phyloP scores from a whole-genome alignment of 2,888 invertebrate genomes.

The Xanthorhoe designata region DNA sequence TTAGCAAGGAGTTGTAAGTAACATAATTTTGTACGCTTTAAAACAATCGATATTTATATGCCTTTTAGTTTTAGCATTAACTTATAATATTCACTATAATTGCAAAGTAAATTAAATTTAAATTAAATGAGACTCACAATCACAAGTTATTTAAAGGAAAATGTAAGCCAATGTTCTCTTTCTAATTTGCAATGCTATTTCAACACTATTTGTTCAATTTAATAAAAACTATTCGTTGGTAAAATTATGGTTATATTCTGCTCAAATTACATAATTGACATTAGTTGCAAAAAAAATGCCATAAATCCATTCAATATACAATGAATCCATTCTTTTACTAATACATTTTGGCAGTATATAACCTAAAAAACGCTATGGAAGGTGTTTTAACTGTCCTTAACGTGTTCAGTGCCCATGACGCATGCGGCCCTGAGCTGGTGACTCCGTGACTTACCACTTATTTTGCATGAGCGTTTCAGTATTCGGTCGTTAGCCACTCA shows the following conservation, averaged over 20 bases:
- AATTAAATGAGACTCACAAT: conserved; percentile 18
- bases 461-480: too few species aligned
- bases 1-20: conserved; percentile 85
- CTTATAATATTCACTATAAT: conserved; percentile 22
- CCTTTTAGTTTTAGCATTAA: conserved; percentile 20
- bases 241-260: conserved; percentile 26
- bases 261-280: neutral
- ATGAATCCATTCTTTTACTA: too few species aligned
- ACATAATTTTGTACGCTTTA: conserved; percentile 26
- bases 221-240: conserved; percentile 22
- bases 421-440: too few species aligned
- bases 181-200: conserved; percentile 43
- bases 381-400: neutral
- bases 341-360: conserved; percentile 28
- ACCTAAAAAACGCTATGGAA: conserved; percentile 25
- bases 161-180: conserved; percentile 27
- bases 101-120: conserved; percentile 22
- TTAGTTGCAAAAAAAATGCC: neutral
- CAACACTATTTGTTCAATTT: conserved; percentile 35
- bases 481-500: too few species aligned
- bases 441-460: too few species aligned
- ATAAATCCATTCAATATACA: neutral
- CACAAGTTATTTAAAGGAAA: conserved; percentile 19
- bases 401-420: neutral
- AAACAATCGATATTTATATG: conserved; percentile 5